These are phyloP conservation scores for Uloborus plumipes DNA, from an alignment of 2,888 invertebrate species.

Conservation along the genomic window DNA sequence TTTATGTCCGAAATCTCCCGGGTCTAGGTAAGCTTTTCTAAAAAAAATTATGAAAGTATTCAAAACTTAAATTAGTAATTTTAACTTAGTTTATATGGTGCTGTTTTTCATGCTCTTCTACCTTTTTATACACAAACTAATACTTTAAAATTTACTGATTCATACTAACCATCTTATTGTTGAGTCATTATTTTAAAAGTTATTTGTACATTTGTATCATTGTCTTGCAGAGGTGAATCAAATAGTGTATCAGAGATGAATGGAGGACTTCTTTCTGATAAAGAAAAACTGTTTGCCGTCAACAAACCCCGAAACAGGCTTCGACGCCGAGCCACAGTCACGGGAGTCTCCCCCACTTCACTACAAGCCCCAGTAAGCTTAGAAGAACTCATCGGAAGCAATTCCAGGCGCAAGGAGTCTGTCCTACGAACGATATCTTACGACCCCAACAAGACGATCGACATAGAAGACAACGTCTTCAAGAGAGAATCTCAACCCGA, in stretches of 20 bases:
- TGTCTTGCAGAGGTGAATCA: conserved; percentile 34
- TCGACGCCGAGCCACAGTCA: conserved; percentile 88
- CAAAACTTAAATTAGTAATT: too few species aligned
- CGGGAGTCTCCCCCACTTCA: conserved; percentile 82
- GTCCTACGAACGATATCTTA: conserved; percentile 66
- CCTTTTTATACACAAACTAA: too few species aligned
- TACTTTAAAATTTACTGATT: too few species aligned
- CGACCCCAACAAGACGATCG: conserved; percentile 64
- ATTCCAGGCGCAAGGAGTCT: conserved; percentile 63
- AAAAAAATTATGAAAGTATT: too few species aligned
- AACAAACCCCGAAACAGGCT: conserved; percentile 77
- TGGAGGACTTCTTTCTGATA: conserved; percentile 34
- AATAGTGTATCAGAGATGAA: conserved; percentile 50
- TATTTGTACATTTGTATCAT: too few species aligned
- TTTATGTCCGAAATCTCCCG: conserved; percentile 48
- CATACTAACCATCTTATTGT: too few species aligned
- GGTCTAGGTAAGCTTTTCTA: conserved; percentile 29
- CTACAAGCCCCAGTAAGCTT: conserved; percentile 77
- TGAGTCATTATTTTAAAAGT: too few species aligned
- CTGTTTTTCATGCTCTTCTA: too few species aligned
- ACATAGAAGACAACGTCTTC: conserved; percentile 54
- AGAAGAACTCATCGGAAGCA: conserved; percentile 72
- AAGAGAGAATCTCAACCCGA: conserved; percentile 32
- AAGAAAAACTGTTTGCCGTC: conserved; percentile 50
- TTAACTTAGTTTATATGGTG: too few species aligned